These are phyloP conservation scores for Phalacrocorax carbo DNA, from an alignment of 2,113 vertebrate species.

Conservation along the genomic window DNA sequence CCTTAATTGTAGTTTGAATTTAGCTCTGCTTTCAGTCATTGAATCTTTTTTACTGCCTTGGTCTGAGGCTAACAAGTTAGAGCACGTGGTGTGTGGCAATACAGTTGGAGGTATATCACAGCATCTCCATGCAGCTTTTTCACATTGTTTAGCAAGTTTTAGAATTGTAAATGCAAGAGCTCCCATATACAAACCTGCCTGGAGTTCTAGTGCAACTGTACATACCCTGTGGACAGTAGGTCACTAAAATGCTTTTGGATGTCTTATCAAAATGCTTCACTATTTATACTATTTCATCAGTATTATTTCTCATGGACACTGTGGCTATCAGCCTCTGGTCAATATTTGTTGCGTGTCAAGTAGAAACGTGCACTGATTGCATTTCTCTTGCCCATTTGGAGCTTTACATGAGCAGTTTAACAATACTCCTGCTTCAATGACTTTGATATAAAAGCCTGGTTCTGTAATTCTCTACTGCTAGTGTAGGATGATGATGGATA, in stretches of 20 bases:
- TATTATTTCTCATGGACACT: not conserved
- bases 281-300: not conserved
- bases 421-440: constrained; percentile 23
- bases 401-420: constrained; percentile 28
- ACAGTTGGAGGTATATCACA: not conserved
- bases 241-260: not conserved
- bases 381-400: constrained; percentile 10
- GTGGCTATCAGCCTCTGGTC: not conserved
- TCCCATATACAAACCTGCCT: not conserved
- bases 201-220: not conserved
- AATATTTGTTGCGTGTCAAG: not conserved
- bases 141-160: not conserved
- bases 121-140: not conserved
- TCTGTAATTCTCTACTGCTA: not conserved
- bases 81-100: rapidly evolving
- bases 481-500: not conserved
- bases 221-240: not conserved
- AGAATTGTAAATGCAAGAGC: not conserved
- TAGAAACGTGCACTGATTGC: not conserved
- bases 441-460: not conserved
- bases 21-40: not conserved
- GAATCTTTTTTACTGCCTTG: not conserved
- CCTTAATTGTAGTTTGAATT: not conserved
- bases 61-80: not conserved
- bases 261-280: not conserved